Evolutionary conservation across 1,140 invertebrate species (phyloP), one percentile per base, ranked within the genome.

Genomic region (Conus betulinus): DNA sequence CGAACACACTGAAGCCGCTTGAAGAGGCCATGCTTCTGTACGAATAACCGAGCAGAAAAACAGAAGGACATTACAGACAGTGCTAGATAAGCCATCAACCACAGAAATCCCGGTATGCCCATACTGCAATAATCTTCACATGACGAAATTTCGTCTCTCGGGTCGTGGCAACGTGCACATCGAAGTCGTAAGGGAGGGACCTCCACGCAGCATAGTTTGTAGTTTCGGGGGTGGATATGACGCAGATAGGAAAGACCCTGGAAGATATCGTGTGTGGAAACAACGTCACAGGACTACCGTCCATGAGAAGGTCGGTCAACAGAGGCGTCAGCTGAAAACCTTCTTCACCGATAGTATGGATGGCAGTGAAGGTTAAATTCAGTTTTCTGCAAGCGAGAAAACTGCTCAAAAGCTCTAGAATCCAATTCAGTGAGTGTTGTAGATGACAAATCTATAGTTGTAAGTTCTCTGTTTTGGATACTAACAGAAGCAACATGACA

Each of bases 51-150:
- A 2, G 60, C 60, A 63, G 4, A 63, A 20, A 63, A 63, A 63
- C 60, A 63, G 60, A 63, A 63, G 1, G 84, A 39, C 85, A 92
- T 93, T 11, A 92, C 92, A n/a, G 89, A 1, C 1, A 93, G 15
- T 13, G 92, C 91, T 23, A 84, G n/a, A 11, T 89, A 17, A 15
- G 90, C 7, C 7, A 91, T 79, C 15, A 92, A 27, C 92, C 91
- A 92, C 3, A 92, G 84, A 13, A 85, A 84, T 10, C 89, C 88
- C 89, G 84, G 13, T 91, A 87, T 25, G 84, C 11, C n/a, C n/a
- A 82, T 55, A 85, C n/a, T 81, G 57, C n/a, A 92, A 84, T 25
- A 92, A 57, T 92, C 88, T n/a, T 85, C 81, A 74, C 92, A 92
- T 2, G 92, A 92, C 8, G 92, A 92, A 55, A 92, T 87, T 78